Conservation (phyloP, 2,797 vertebrate species). For the Thunnus albacares region DNA sequence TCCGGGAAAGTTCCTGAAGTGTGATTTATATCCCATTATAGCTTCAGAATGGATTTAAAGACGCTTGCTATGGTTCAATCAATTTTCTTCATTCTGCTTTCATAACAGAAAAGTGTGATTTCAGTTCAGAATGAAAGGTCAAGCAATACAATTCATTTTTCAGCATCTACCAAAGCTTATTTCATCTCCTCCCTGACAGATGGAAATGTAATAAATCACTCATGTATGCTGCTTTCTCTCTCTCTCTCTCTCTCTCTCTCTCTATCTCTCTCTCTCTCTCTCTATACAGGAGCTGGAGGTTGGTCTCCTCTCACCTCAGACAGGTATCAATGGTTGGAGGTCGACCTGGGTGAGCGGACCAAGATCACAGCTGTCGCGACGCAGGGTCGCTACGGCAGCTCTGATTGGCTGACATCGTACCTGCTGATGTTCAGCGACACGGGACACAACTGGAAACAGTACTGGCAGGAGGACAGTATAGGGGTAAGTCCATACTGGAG, state of each 20-base stretch:
- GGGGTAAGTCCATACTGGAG: slow-evolving; percentile 77
- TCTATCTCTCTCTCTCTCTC: slow-evolving; percentile 61
- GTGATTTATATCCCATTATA: slow-evolving; percentile 29
- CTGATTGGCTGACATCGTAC: slow-evolving; percentile 93
- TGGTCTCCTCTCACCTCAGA: slow-evolving; percentile 91
- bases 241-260: neutral
- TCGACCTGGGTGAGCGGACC: slow-evolving; percentile 91
- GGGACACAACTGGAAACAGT: slow-evolving; percentile 93
- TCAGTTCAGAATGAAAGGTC: slow-evolving; percentile 37
- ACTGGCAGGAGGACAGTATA: slow-evolving; percentile 90
- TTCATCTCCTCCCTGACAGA: slow-evolving; percentile 28
- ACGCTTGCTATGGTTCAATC: slow-evolving; percentile 25
- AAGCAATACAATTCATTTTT: slow-evolving; percentile 33
- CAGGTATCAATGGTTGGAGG: slow-evolving; percentile 91
- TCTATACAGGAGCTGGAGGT: slow-evolving; percentile 88
- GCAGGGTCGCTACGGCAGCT: slow-evolving; percentile 92
- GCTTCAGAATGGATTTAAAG: slow-evolving; percentile 19
- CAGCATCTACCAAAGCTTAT: slow-evolving; percentile 28
- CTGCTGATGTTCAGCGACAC: slow-evolving; percentile 94
- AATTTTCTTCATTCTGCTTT: slow-evolving; percentile 26
- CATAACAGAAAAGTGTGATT: slow-evolving; percentile 27
- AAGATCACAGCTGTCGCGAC: slow-evolving; percentile 91
- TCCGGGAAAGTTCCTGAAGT: neutral
- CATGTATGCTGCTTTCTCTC: neutral
- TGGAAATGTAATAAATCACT: slow-evolving; percentile 43